Percentiles rank a stretch among this genome's conserved stretches.
These are phyloP conservation scores for Drosophila leontia DNA, from an alignment of 1,140 invertebrate genomes.

Conservation along the genomic window DNA sequence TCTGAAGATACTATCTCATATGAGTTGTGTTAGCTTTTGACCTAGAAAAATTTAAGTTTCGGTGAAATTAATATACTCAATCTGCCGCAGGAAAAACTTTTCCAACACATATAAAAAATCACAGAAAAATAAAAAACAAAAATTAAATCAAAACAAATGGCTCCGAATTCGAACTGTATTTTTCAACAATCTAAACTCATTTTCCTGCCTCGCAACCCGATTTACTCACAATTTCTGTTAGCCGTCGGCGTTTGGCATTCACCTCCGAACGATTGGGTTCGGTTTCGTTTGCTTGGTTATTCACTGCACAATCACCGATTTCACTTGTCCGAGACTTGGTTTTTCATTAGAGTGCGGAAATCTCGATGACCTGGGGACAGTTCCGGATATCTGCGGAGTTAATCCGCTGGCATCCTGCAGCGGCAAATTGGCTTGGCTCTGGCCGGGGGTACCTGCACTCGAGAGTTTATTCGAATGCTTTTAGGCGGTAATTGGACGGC, in stretches of 20 bases:
- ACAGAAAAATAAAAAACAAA: conserved; percentile 37
- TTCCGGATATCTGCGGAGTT: conserved; percentile 46
- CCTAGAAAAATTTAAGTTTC: background rate
- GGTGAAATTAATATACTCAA: background rate
- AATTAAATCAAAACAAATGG: background rate
- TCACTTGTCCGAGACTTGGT: conserved; percentile 28
- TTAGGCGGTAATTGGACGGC: conserved; percentile 46
- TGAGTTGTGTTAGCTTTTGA: background rate
- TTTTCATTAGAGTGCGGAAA: conserved; percentile 33
- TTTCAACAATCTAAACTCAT: background rate
- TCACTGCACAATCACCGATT: conserved; percentile 43
- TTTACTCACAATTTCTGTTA: conserved; percentile 49
- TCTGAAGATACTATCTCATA: background rate
- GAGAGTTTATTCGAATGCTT: conserved; percentile 30
- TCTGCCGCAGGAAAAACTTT: background rate
- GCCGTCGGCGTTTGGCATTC: conserved; percentile 54
- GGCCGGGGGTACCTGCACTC: conserved; percentile 11
- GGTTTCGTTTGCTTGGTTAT: conserved; percentile 3
- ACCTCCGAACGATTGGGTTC: conserved; percentile 16
- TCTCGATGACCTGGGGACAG: conserved; percentile 18
- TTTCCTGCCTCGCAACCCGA: conserved; percentile 1
- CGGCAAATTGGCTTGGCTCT: conserved; percentile 19
- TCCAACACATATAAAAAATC: conserved; percentile 6
- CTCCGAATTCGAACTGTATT: background rate
- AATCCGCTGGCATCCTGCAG: conserved; percentile 62